These are phyloP conservation scores for Aphrophora alni DNA, from an alignment of 2,888 invertebrate genomes.

Conservation along the genomic window DNA sequence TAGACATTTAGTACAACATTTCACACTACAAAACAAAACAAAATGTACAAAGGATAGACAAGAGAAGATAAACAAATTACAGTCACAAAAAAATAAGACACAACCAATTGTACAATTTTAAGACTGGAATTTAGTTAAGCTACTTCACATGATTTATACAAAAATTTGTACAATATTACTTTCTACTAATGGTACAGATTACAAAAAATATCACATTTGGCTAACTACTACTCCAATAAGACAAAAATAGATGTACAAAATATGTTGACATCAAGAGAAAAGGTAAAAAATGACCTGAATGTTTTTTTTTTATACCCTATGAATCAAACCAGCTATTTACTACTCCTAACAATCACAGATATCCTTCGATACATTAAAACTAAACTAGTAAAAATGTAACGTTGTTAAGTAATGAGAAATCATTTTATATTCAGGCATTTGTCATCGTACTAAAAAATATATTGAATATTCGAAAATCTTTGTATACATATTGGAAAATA, in stretches of 20 bases:
- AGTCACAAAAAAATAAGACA: not conserved
- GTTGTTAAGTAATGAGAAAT: too few species aligned
- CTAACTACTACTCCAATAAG: not conserved
- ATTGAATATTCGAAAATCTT: too few species aligned
- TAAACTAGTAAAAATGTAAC: too few species aligned
- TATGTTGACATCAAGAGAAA: not conserved
- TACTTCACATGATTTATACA: not conserved
- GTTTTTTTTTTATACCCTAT: not conserved
- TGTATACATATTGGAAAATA: too few species aligned
- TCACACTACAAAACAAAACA: not conserved
- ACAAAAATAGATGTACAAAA: constrained; percentile 4
- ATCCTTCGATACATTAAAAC: not conserved
- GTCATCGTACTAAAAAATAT: too few species aligned
- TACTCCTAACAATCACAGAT: not conserved
- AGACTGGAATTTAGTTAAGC: not conserved
- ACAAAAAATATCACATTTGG: not conserved
- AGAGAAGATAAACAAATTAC: not conserved
- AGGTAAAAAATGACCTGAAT: not conserved
- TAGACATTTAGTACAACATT: too few species aligned
- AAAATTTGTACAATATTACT: not conserved
- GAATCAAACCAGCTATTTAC: not conserved
- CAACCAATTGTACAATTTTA: not conserved
- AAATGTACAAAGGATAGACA: not conserved
- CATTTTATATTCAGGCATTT: too few species aligned
- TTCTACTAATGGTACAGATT: not conserved